These are phyloP conservation scores for Pyrocephalus nanus DNA, from an alignment of 2,797 vertebrate genomes.

Conservation along the genomic window DNA sequence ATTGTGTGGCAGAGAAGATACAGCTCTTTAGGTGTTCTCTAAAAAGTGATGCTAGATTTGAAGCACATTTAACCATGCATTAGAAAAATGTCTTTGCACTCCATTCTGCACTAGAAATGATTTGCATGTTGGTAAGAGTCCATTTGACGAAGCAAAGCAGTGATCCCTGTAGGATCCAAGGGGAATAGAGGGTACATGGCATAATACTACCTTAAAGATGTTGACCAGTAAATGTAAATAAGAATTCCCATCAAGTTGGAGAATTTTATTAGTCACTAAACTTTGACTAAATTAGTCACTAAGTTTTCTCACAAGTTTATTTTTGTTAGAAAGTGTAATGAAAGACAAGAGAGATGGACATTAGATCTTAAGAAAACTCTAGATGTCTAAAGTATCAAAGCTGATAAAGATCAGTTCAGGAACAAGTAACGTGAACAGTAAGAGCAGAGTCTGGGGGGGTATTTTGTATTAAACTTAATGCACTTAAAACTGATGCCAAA, in stretches of 20 bases:
- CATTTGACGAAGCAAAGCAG: neutral
- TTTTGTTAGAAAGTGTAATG: neutral
- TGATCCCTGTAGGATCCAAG: neutral
- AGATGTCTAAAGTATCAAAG: neutral
- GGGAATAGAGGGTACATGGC: neutral
- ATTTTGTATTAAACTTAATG: constrained; percentile 39
- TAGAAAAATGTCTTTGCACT: neutral
- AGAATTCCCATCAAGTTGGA: neutral
- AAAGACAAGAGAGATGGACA: neutral
- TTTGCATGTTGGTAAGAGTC: neutral
- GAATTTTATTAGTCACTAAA: neutral
- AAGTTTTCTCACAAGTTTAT: neutral
- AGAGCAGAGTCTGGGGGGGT: neutral
- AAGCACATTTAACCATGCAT: neutral
- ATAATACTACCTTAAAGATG: neutral
- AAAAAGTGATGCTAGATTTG: neutral
- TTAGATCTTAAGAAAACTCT: neutral
- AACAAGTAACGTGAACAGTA: neutral
- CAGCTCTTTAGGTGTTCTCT: neutral
- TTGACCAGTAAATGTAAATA: neutral
- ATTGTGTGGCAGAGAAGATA: neutral
- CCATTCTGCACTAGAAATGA: neutral
- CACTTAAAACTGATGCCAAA: constrained; percentile 50
- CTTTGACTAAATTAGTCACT: constrained; percentile 30
- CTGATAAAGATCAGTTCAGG: neutral